Conservation (phyloP, 2,797 vertebrate genomes). For the Poeciliopsis gracilis region DNA sequence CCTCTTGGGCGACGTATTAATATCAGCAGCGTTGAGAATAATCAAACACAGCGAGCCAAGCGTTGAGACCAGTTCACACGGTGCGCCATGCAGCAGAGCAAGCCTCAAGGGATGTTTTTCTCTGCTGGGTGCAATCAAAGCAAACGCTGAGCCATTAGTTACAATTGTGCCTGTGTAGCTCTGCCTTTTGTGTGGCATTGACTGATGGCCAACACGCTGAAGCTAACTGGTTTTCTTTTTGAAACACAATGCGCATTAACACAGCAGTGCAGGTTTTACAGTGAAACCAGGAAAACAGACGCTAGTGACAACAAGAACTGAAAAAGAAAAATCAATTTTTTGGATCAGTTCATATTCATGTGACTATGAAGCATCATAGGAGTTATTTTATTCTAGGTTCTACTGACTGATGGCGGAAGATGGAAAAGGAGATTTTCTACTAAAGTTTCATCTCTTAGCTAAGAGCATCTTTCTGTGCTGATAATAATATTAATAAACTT, state of each 20-base stretch:
- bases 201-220: conserved; percentile 60
- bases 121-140: conserved; percentile 65
- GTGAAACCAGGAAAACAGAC: conserved; percentile 26
- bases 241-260: conserved; percentile 50
- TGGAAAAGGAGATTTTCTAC: background rate
- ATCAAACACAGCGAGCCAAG: conserved; percentile 73
- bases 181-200: conserved; percentile 65
- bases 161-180: conserved; percentile 58
- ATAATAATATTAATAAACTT: no score
- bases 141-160: conserved; percentile 72
- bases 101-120: conserved; percentile 54
- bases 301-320: background rate
- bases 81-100: conserved; percentile 16
- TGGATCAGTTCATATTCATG: background rate
- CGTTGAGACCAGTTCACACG: conserved; percentile 52
- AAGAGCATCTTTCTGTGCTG: background rate
- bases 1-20: conserved; percentile 65
- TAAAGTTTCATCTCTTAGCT: no score
- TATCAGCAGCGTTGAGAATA: conserved; percentile 70
- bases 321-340: background rate
- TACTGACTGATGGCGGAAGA: background rate
- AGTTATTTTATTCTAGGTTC: background rate
- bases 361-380: background rate
- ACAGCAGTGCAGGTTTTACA: conserved; percentile 30
- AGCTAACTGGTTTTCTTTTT: conserved; percentile 34